Evolutionary conservation across 2,888 invertebrate species (phyloP).

Genomic region (Spilosoma lubricipeda): DNA sequence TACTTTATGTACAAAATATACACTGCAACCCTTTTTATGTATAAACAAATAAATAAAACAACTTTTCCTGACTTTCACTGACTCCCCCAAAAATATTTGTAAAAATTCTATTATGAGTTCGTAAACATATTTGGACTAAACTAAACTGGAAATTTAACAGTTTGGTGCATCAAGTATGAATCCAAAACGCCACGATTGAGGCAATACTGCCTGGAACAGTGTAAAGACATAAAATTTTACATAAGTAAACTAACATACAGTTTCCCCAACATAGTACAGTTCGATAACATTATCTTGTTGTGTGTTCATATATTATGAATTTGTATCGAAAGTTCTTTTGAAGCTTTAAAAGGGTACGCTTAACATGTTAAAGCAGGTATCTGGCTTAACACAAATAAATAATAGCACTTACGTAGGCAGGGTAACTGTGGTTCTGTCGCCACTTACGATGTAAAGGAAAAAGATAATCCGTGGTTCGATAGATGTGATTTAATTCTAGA

Average conservation of each 20-base stretch:
- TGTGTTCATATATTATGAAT: not conserved
- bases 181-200: not conserved
- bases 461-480: not conserved
- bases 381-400: not conserved
- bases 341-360: not conserved
- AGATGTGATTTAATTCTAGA: not conserved
- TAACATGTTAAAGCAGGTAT: not conserved
- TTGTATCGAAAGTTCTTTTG: conserved; percentile 1
- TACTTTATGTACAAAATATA: too few species aligned
- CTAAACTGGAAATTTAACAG: too few species aligned
- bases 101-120: too few species aligned
- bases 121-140: too few species aligned
- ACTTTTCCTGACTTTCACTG: too few species aligned
- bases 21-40: too few species aligned
- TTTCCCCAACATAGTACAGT: not conserved
- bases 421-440: not conserved
- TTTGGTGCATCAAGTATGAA: too few species aligned
- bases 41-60: too few species aligned
- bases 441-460: not conserved
- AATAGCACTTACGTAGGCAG: not conserved
- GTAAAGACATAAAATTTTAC: too few species aligned
- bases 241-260: not conserved
- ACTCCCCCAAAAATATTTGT: too few species aligned
- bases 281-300: not conserved
- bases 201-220: too few species aligned